Evolutionary conservation across 2,113 vertebrate genomes (phyloP).

Genomic region (Polyodon spathula): DNA sequence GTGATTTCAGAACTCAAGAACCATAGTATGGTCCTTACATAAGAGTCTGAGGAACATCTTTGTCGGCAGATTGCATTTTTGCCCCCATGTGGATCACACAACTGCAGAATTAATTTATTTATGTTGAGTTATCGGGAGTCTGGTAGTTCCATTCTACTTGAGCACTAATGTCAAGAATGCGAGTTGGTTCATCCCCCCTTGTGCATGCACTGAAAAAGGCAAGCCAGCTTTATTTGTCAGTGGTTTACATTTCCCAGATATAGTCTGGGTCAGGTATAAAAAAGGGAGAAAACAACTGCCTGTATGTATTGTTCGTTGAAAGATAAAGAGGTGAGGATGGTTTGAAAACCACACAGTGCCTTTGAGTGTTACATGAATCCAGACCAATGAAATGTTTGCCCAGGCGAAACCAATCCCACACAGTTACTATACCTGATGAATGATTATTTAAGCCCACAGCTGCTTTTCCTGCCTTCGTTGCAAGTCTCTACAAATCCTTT

Average conservation of each 20-base stretch:
- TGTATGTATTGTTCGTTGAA: constrained; percentile 20
- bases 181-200: too few relatives aligned
- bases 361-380: constrained; percentile 1
- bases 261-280: constrained; percentile 23
- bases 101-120: too few relatives aligned
- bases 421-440: constrained; percentile 32
- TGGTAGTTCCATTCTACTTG: too few relatives aligned
- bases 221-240: background rate
- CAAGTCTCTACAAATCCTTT: constrained; percentile 40
- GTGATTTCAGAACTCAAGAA: too few relatives aligned
- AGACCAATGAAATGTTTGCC: constrained; percentile 40
- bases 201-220: too few relatives aligned
- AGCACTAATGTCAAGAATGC: too few relatives aligned
- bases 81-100: too few relatives aligned
- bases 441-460: constrained; percentile 46
- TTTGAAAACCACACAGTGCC: background rate
- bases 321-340: constrained; percentile 31
- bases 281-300: constrained; percentile 20
- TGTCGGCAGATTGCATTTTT: too few relatives aligned
- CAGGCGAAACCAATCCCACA: constrained; percentile 42
- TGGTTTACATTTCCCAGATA: constrained; percentile 9
- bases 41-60: too few relatives aligned
- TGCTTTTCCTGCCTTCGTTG: constrained; percentile 42
- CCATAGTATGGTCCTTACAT: too few relatives aligned
- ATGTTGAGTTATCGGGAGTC: too few relatives aligned